Base-by-base conservation (phyloP, 2,797 vertebrate genomes). In the Gallinago solitaria region DNA sequence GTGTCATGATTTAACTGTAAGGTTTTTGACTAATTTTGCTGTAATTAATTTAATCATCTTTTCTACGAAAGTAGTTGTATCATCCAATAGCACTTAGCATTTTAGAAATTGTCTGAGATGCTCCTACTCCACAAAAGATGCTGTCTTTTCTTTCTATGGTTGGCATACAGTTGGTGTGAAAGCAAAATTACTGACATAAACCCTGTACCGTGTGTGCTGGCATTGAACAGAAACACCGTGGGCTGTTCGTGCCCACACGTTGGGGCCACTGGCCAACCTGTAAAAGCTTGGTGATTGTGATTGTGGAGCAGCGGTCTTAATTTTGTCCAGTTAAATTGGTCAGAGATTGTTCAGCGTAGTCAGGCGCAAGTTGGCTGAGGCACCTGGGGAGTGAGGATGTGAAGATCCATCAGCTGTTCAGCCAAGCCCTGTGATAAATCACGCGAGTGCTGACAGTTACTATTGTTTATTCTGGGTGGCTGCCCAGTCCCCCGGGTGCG, bases 171-270 rank as follows among this genome's bases (percentile, higher is more conserved):
- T 9, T 54, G 67, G 16, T 77, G 35, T 50, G 41, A 54, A 75
- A 65, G 63, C 37, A 71, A 37, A 63, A 28, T 70, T 56, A 24
- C 35, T 45, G 76, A 20, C 37, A 25, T 18, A 16, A 47, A 19
- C 9, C 11, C 37, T 7, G 6, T 63, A 21, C 37, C 12, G 1
- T 7, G 28, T 16, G 30, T 64, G 70, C 43, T 56, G 65, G 48
- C 12, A 11, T 30, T 64, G 37, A 27, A 16, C 28, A 53, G 69
- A 70, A 56, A 37, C 30, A 33, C 54, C 0, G 0, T 4, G 61
- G 53, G 45, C 61, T 83, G 6, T 56, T 82, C 0, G 0, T 15
- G 23, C 45, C 53, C 47, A 56, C 1, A 1, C 0, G 0, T 18
- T n/a, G 79, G 43, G 4, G 3, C 32, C 0, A 0, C 24, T 24